Evolutionary conservation across 2,113 vertebrate genomes (phyloP).

Genomic region (Nasalis larvatus): DNA sequence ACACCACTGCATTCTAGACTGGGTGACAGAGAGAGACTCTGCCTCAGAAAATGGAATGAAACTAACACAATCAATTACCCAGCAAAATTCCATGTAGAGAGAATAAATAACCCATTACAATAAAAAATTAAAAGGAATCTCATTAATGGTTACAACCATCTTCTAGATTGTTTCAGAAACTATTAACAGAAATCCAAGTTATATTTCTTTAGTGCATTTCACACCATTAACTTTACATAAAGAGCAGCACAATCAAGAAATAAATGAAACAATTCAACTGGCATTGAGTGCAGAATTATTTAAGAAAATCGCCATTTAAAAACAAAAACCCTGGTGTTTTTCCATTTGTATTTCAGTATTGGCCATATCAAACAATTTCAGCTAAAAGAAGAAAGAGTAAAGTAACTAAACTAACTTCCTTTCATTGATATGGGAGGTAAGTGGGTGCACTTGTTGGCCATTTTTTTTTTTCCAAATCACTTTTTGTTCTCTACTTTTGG

Average conservation of each 20-base stretch:
- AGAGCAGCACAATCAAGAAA: background rate
- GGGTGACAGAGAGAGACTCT: no score
- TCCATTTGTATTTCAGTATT: background rate
- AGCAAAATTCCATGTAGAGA: slow-evolving; percentile 10
- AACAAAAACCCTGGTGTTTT: background rate
- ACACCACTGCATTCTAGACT: no score
- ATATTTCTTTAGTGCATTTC: slow-evolving; percentile 17
- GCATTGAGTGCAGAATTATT: background rate
- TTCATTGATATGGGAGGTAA: background rate
- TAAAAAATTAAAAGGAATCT: slow-evolving; percentile 54
- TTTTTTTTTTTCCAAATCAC: slow-evolving; percentile 8
- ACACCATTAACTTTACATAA: slow-evolving; percentile 56
- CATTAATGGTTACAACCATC: background rate
- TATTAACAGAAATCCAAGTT: slow-evolving; percentile 37
- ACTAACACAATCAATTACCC: slow-evolving; percentile 23
- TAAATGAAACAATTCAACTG: slow-evolving; percentile 4
- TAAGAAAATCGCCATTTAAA: background rate
- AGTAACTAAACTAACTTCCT: background rate
- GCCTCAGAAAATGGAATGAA: background rate
- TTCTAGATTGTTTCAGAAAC: slow-evolving; percentile 39
- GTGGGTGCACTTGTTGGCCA: background rate
- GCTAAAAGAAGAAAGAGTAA: background rate
- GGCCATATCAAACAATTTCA: background rate
- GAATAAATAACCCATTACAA: background rate
- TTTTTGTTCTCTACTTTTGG: background rate